Conservation (phyloP, 2,888 invertebrate species). For the Tinea pellionella region DNA sequence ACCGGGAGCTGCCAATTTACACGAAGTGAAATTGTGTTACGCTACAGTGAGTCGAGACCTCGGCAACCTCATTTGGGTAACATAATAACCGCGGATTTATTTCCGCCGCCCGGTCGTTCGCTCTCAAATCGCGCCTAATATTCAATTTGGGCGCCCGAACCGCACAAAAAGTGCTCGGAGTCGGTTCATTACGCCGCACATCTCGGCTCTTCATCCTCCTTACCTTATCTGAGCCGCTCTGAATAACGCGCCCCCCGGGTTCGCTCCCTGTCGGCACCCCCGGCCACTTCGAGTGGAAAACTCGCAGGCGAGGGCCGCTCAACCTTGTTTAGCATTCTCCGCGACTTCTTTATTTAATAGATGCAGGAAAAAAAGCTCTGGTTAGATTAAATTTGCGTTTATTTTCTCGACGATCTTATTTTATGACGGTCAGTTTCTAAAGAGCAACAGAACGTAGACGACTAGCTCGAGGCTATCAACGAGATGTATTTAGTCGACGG, state of each 20-base stretch:
- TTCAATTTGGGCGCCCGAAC: constrained; percentile 65
- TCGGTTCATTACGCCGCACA: constrained; percentile 67
- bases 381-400: constrained; percentile 64
- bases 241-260: constrained; percentile 42
- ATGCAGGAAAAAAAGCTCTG: constrained; percentile 61
- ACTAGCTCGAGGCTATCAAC: background rate
- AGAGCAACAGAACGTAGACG: background rate
- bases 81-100: constrained; percentile 67
- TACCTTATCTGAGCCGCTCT: constrained; percentile 68
- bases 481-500: background rate
- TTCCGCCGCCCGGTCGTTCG: constrained; percentile 61
- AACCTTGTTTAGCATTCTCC: constrained; percentile 69
- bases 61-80: constrained; percentile 64
- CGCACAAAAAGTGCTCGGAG: constrained; percentile 66
- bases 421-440: background rate
- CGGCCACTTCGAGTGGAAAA: constrained; percentile 65
- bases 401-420: constrained; percentile 37
- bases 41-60: constrained; percentile 43
- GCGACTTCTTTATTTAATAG: constrained; percentile 68
- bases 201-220: constrained; percentile 68
- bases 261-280: constrained; percentile 30
- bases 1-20: constrained; percentile 43
- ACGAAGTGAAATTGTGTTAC: constrained; percentile 55
- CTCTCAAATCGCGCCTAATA: constrained; percentile 67
- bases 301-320: constrained; percentile 65